phyloP scores from a whole-genome alignment of 2,797 vertebrate genomes.

The Arremon brunneinucha region DNA sequence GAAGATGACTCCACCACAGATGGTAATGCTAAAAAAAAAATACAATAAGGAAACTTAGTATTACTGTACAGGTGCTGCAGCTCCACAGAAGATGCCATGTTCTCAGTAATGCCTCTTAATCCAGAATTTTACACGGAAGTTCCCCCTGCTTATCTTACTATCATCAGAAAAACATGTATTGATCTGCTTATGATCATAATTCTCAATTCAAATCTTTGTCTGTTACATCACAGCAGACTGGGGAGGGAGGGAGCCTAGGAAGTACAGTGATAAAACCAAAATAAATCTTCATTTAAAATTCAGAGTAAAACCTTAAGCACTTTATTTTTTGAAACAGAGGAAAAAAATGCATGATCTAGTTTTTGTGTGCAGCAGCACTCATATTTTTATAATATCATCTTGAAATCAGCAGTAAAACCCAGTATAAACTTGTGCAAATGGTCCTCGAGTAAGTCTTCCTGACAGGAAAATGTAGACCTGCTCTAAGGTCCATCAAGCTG shows the following conservation, averaged over 20 bases:
- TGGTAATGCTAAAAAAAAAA: not conserved
- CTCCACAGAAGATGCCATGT: not conserved
- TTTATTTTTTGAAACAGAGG: not conserved
- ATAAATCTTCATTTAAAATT: not conserved
- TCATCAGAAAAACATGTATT: not conserved
- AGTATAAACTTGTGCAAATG: not conserved
- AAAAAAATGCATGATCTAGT: not conserved
- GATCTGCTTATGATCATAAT: not conserved
- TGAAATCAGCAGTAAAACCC: not conserved
- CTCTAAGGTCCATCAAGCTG: not conserved
- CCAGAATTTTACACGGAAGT: not conserved
- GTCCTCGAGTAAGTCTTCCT: not conserved
- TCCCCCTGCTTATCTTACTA: not conserved
- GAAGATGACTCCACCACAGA: not conserved
- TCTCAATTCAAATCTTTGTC: not conserved
- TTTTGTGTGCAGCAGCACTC: not conserved
- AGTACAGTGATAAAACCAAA: not conserved
- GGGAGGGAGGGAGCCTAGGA: not conserved
- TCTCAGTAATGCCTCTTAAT: not conserved
- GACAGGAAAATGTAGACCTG: not conserved
- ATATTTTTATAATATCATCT: not conserved
- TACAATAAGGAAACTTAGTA: not conserved
- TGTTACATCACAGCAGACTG: not conserved
- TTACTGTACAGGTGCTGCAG: not conserved
- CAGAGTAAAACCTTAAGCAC: not conserved